Percentiles rank a stretch among this genome's conserved stretches.
Evolutionary conservation across 2,888 invertebrate species (phyloP).

Genomic region (Ormia ochracea): DNA sequence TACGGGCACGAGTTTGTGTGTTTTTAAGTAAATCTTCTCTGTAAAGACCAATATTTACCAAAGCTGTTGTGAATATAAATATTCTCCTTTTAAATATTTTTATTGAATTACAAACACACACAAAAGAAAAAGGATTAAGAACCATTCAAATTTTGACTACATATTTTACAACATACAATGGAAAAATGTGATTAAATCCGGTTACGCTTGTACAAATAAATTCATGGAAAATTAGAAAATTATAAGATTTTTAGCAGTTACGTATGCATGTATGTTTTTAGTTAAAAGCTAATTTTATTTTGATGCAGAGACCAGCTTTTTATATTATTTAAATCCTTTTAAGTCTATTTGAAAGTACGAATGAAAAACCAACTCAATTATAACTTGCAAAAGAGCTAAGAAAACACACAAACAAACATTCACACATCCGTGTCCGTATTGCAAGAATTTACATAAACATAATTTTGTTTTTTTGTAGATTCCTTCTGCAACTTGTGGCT

Average conservation of each 20-base stretch:
- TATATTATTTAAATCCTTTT: slow-evolving; percentile 46
- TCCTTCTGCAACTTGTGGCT: slow-evolving; percentile 3
- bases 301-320: neutral
- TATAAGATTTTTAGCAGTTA: neutral
- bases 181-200: neutral
- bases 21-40: slow-evolving; percentile 44
- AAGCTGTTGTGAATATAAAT: slow-evolving; percentile 54
- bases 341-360: slow-evolving; percentile 42
- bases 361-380: slow-evolving; percentile 44
- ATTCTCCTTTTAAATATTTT: neutral
- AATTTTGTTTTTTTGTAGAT: slow-evolving; percentile 53
- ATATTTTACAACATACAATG: neutral
- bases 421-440: neutral
- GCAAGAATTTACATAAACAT: neutral
- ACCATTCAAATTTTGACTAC: too few relatives aligned
- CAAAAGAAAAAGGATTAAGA: too few relatives aligned
- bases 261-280: neutral
- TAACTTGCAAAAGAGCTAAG: slow-evolving; percentile 36
- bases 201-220: neutral
- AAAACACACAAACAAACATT: neutral
- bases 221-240: neutral
- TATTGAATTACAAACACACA: slow-evolving; percentile 24
- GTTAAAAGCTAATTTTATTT: slow-evolving; percentile 32
- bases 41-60: slow-evolving; percentile 45
- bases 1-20: too few relatives aligned